Base-by-base conservation (phyloP, 1,140 invertebrate species). In the Acromyrmex charruanus region DNA sequence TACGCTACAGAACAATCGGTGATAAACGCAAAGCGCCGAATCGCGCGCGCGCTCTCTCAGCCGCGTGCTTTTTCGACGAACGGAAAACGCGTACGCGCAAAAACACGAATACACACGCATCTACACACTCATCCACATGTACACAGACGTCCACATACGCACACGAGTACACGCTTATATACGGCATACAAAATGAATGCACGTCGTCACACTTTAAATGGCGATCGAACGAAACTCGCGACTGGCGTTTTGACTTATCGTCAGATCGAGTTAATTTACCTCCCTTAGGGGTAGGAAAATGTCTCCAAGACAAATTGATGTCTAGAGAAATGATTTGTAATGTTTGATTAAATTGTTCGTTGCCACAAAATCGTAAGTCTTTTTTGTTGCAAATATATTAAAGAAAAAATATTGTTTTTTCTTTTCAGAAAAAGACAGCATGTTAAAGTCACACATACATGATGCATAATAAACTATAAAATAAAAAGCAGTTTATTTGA, bases 191-290 rank as follows among this genome's bases (percentile, higher is more conserved):
- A 85, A 85, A 77, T 79, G 31, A 85, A 79, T 59, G 72, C 71
- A 65, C 82, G 82, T 66, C 58, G 49, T 55, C 61, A 77, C 39
- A 68, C 72, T 77, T 85, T 85, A 68, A 74, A 79, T 77, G 85
- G 81, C 74, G 79, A 90, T 74, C 72, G 77, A 87, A 86, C 59
- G 88, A 58, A 86, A 90, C 74, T 90, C 88, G 85, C 72, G 53
- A 85, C 75, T 88, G 86, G 86, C 89, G 61, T 88, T 90, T 88
- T 69, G 89, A 77, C 89, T 88, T 90, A 90, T 87, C 74, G 59
- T 77, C 82, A 66, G 61, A 77, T 77, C 82, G 82, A 39, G 9
- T 85, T 68, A 49, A 10, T 35, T 55, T 58, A 28, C 16, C n/a
- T 61, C 31, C 31, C 5, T 21, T 28, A 59, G 69, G 21, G 14